phyloP scores from a whole-genome alignment of 2,113 vertebrate species.

The Chunga burmeisteri region DNA sequence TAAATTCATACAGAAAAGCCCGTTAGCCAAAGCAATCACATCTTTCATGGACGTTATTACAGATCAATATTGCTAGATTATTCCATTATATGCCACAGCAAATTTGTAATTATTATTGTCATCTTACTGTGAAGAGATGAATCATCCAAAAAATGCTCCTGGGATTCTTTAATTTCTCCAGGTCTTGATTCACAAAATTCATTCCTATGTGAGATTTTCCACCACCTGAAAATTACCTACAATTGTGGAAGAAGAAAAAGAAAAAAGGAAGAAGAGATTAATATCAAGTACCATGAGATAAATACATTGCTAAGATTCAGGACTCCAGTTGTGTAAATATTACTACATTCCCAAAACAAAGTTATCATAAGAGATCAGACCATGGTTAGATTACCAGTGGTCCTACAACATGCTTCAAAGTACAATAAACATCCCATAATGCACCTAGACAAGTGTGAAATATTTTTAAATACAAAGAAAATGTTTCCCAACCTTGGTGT shows the following conservation, averaged over 20 bases:
- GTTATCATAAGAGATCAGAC: background rate
- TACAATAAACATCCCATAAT: background rate
- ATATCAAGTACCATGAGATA: background rate
- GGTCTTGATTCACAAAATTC: slow-evolving; percentile 63
- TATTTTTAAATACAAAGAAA: background rate
- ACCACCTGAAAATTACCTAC: slow-evolving; percentile 77
- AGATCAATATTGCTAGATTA: background rate
- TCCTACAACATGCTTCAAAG: background rate
- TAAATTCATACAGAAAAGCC: background rate
- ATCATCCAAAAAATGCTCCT: slow-evolving; percentile 72
- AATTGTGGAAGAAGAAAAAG: background rate
- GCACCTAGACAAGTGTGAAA: background rate
- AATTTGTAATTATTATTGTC: background rate
- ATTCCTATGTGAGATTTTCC: slow-evolving; percentile 76
- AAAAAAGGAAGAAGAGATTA: background rate
- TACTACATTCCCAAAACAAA: background rate
- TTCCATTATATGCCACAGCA: background rate
- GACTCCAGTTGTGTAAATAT: background rate
- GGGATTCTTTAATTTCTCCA: slow-evolving; percentile 68
- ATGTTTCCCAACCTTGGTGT: background rate
- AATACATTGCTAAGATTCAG: background rate
- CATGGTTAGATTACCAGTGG: background rate
- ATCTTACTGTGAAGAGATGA: slow-evolving; percentile 71
- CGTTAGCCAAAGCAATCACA: background rate
- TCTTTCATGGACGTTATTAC: background rate